Percentiles rank a stretch among this genome's conserved stretches.
Conservation (phyloP, 2,113 vertebrate genomes). For the Tragelaphus imberbis region DNA sequence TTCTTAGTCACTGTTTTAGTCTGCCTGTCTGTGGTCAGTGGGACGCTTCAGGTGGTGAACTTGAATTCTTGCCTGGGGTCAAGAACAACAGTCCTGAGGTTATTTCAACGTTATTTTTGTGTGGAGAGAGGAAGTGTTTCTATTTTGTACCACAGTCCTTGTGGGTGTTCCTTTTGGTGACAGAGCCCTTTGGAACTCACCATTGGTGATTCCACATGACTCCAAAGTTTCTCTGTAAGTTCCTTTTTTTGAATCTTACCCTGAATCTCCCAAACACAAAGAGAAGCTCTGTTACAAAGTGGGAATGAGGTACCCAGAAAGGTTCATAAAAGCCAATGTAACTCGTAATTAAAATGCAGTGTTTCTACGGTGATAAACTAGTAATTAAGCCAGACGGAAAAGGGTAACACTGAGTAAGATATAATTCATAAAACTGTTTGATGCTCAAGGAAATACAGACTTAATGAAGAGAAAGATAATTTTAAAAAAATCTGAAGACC, state of each 20-base stretch:
- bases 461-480: neutral
- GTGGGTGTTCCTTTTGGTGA: neutral
- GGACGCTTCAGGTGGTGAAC: neutral
- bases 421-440: conserved; percentile 18
- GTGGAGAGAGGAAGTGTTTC: neutral
- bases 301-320: neutral
- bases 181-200: neutral
- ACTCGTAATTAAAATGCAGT: neutral
- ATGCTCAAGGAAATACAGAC: neutral
- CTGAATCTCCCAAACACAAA: neutral
- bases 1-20: neutral
- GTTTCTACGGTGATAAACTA: neutral
- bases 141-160: neutral
- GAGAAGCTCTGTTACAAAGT: neutral
- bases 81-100: neutral
- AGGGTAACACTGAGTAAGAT: neutral
- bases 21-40: neutral
- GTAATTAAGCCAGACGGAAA: neutral
- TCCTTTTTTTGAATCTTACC: neutral
- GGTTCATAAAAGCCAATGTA: neutral
- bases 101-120: neutral
- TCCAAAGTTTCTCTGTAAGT: neutral
- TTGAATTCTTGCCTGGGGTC: neutral
- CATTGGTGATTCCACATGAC: neutral
- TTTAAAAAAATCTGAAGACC: neutral